Conservation (phyloP, 2,888 invertebrate species). For the Ophioninae sp. region DNA sequence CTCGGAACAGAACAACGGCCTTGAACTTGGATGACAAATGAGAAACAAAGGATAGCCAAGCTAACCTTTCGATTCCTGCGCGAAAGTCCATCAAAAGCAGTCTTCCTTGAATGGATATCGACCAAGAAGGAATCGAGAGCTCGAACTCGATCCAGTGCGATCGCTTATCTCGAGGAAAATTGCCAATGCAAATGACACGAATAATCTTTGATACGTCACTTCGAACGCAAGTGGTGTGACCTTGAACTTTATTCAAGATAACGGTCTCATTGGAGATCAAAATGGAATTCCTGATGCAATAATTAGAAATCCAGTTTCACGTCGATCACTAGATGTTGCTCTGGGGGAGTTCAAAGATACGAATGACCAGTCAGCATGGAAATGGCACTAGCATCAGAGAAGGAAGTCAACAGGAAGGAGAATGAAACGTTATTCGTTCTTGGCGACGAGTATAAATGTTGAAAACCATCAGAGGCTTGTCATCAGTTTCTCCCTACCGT, state of each 20-base stretch:
- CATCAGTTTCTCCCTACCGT: conserved; percentile 64
- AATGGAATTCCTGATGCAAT: conserved; percentile 65
- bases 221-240: not conserved
- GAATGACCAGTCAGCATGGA: too few species aligned
- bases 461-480: conserved; percentile 51
- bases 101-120: conserved; percentile 47
- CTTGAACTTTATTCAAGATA: not conserved
- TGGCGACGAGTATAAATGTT: conserved; percentile 67
- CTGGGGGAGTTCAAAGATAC: conserved; percentile 7
- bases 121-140: not conserved
- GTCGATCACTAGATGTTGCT: conserved; percentile 44
- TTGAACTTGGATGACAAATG: conserved; percentile 48
- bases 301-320: conserved; percentile 63
- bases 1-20: conserved; percentile 5
- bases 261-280: conserved; percentile 38
- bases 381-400: conserved; percentile 14
- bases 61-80: conserved; percentile 15
- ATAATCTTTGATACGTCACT: not conserved
- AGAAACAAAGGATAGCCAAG: conserved; percentile 14
- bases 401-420: conserved; percentile 32
- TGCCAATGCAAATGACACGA: conserved; percentile 10
- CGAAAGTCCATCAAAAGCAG: conserved; percentile 26
- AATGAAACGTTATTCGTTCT: conserved; percentile 39
- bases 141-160: not conserved
- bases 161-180: conserved; percentile 17